Conservation (phyloP, 2,888 invertebrate species). For the Oscheius myriophilus region DNA sequence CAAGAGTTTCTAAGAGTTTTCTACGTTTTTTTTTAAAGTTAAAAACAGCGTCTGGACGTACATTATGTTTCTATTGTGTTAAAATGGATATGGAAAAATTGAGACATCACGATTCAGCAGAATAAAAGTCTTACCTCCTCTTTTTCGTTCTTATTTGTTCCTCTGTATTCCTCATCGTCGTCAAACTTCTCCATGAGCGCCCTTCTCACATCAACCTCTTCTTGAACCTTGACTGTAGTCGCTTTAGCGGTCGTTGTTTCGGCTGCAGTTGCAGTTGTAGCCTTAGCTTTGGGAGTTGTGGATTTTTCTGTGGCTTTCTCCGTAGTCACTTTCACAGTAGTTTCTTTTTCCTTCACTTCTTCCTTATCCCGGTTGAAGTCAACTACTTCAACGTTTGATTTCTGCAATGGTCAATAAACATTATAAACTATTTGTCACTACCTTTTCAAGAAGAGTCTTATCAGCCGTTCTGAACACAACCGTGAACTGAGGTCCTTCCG, state of each 20-base stretch:
- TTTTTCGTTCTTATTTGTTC: background rate
- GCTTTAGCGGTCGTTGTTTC: constrained; percentile 10
- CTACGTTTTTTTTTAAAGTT: too few species aligned
- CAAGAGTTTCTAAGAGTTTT: too few species aligned
- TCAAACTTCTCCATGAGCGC: constrained; percentile 17
- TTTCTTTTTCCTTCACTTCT: background rate
- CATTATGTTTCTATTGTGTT: too few species aligned
- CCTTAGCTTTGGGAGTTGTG: constrained; percentile 5
- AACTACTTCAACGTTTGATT: constrained; percentile 5
- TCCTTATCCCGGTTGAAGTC: constrained; percentile 22
- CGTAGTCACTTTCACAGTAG: too few species aligned
- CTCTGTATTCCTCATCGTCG: constrained; percentile 10
- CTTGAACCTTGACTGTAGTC: constrained; percentile 1
- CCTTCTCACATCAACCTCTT: constrained; percentile 19
- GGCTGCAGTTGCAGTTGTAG: constrained; percentile 4
- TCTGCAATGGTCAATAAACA: too few species aligned
- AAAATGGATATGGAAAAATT: too few species aligned
- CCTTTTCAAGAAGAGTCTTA: constrained; percentile 14
- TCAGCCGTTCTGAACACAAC: constrained; percentile 19
- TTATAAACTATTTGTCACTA: background rate
- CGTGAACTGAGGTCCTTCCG: constrained; percentile 24
- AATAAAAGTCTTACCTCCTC: constrained; percentile 5
- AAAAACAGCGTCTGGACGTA: too few species aligned
- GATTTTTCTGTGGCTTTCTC: background rate
- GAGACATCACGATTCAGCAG: too few species aligned